These are phyloP conservation scores for Muntiacus reevesi DNA, from an alignment of 2,113 vertebrate species.

Conservation along the genomic window DNA sequence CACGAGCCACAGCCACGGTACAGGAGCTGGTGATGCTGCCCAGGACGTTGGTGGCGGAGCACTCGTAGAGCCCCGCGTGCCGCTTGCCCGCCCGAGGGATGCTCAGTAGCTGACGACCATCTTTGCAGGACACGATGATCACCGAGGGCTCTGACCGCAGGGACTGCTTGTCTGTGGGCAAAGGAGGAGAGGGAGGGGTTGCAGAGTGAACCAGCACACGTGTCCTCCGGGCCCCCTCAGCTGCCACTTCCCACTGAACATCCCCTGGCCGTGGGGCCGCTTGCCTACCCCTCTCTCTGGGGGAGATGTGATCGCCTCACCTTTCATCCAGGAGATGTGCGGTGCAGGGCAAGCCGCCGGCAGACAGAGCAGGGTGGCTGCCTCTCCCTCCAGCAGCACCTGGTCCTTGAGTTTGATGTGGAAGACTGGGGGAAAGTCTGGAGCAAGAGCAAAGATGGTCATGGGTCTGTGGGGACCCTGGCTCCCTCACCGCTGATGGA, in stretches of 20 bases:
- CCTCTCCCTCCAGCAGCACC: slow-evolving; percentile 94
- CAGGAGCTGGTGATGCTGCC: slow-evolving; percentile 93
- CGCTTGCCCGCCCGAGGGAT: slow-evolving; percentile 91
- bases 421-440: slow-evolving; percentile 97
- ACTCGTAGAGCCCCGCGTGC: slow-evolving; percentile 94
- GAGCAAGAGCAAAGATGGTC: neutral
- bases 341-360: slow-evolving; percentile 94
- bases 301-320: slow-evolving; percentile 77
- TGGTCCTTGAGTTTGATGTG: slow-evolving; percentile 98
- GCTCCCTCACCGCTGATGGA: neutral
- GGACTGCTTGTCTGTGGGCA: slow-evolving; percentile 88
- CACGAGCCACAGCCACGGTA: slow-evolving; percentile 94
- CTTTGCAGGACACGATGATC: slow-evolving; percentile 92
- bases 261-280: slow-evolving; percentile 83
- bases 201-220: neutral
- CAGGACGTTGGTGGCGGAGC: slow-evolving; percentile 90
- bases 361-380: slow-evolving; percentile 95
- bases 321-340: slow-evolving; percentile 94
- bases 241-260: slow-evolving; percentile 64
- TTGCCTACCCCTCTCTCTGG: slow-evolving; percentile 73
- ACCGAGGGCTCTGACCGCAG: slow-evolving; percentile 86
- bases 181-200: neutral
- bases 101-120: slow-evolving; percentile 95
- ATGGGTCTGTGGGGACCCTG: neutral
- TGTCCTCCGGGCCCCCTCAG: slow-evolving; percentile 81